phyloP scores from a whole-genome alignment of 2,113 vertebrate species.

The Clarias gariepinus region DNA sequence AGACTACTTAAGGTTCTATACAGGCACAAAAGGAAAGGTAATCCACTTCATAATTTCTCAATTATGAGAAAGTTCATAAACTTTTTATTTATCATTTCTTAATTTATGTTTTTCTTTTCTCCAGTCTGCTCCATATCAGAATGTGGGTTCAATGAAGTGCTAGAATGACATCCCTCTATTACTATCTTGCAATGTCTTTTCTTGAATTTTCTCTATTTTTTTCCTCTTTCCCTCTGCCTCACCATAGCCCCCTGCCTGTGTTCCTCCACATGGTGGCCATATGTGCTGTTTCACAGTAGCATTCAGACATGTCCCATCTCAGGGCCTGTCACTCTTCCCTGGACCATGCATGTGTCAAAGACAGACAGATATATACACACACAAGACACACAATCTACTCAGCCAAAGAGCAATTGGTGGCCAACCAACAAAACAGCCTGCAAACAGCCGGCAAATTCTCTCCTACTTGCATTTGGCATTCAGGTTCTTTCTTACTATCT shows the following conservation, averaged over 20 bases:
- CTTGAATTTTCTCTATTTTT: not conserved
- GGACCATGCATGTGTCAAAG: conserved; percentile 58
- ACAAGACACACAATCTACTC: conserved; percentile 27
- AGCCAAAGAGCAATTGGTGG: conserved; percentile 29
- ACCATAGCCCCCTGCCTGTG: conserved; percentile 35
- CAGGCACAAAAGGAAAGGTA: not conserved
- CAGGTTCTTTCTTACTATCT: not conserved
- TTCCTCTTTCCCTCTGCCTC: not conserved
- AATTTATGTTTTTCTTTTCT: conserved; percentile 27
- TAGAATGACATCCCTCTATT: conserved; percentile 27
- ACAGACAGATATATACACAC: conserved; percentile 30
- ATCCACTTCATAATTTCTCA: not conserved
- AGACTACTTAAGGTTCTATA: conserved; percentile 2
- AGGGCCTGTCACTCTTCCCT: conserved; percentile 59
- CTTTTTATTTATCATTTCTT: not conserved
- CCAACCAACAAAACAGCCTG: conserved; percentile 35
- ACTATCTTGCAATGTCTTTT: not conserved
- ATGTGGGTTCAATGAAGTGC: conserved; percentile 8
- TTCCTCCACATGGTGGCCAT: conserved; percentile 54
- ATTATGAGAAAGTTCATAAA: not conserved
- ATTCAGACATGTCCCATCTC: conserved; percentile 59
- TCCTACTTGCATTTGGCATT: not conserved
- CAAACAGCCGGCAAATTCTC: conserved; percentile 17
- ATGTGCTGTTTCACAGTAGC: conserved; percentile 64
- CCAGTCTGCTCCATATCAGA: conserved; percentile 30